These are phyloP conservation scores for Leiothrix lutea DNA, from an alignment of 2,113 vertebrate genomes.

Conservation along the genomic window DNA sequence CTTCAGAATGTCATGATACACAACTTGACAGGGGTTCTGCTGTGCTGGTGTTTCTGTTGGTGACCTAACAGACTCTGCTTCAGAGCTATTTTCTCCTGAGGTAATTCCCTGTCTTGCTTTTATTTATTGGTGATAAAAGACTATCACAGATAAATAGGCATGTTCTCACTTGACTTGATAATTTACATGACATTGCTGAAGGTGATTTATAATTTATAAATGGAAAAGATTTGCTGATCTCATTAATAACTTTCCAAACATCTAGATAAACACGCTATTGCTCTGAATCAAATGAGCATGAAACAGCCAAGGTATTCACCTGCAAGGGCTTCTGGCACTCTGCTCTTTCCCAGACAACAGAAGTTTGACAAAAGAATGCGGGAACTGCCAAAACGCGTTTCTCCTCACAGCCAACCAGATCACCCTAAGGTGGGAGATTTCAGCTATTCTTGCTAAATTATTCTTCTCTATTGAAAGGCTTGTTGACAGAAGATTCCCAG, in stretches of 20 bases:
- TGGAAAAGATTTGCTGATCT: slow-evolving; percentile 62
- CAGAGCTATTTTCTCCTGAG: background rate
- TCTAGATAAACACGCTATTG: slow-evolving; percentile 69
- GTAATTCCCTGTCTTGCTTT: slow-evolving; percentile 18
- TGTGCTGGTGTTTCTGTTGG: background rate
- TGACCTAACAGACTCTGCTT: background rate
- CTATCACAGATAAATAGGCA: slow-evolving; percentile 36
- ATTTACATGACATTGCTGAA: slow-evolving; percentile 57
- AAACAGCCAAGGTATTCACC: slow-evolving; percentile 75
- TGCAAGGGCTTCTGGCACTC: slow-evolving; percentile 72
- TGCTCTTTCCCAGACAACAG: slow-evolving; percentile 64
- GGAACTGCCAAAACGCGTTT: slow-evolving; percentile 51
- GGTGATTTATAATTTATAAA: slow-evolving; percentile 70
- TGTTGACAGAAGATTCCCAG: background rate
- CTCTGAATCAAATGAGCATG: slow-evolving; percentile 68
- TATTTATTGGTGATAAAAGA: slow-evolving; percentile 54
- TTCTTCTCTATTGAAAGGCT: background rate
- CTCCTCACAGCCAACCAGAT: slow-evolving; percentile 11
- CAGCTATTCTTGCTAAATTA: slow-evolving; percentile 18
- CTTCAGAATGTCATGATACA: background rate
- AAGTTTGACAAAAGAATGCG: slow-evolving; percentile 60
- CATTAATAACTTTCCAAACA: slow-evolving; percentile 72
- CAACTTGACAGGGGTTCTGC: background rate
- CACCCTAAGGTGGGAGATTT: slow-evolving; percentile 35
- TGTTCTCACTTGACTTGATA: slow-evolving; percentile 58